Base-by-base conservation (phyloP, 2,888 invertebrate species). In the Drosophila mimetica region DNA sequence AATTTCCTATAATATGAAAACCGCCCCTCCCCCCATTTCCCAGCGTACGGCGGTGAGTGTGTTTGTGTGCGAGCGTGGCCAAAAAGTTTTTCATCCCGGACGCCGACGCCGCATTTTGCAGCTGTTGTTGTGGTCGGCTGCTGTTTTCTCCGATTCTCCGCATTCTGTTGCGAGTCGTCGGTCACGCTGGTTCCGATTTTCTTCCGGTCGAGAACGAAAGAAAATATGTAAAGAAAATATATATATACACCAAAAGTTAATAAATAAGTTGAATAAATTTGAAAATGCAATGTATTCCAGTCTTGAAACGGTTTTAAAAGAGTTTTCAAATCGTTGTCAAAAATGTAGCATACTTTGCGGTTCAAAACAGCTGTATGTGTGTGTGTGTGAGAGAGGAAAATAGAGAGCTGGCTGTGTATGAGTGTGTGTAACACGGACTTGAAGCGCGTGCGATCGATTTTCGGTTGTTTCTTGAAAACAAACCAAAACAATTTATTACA, bases 81-180 rank as follows among this genome's bases (percentile, higher is more conserved):
- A 7, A 32, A 64, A 65, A 66, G 42, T 46, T 54, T 55, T 71
- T 74, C 66, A 71, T 72, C 80, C 80, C 80, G 84, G 71, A 69
- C 66, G 71, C 48, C 71, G 74, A 47, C 72, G 76, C 61, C 55
- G 69, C 53, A 42, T 50, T 64, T 74, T 66, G 48, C 81, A 77
- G 80, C 79, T 80, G 83, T 75, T 83, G 63, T 79, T 77, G 74
- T 72, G 67, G 61, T 58, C 53, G 41, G 41, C 44, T 60, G 57
- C 20, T 54, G 32, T 50, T 61, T 53, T 46, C 37, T 47, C 16
- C 46, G 30, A 18, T 46, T 59, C 65, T 79, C 67, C 69, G 78
- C 84, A 80, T 83, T 84, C 78, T 72, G 78, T 72, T 67, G 76
- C 73, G 74, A 82, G 86, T 74, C 69, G 86, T 85, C 74, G 85